Evolutionary conservation across 2,797 vertebrate species (phyloP), one percentile per base, ranked within the genome.

Genomic region (Stomatorhinus walkeri): DNA sequence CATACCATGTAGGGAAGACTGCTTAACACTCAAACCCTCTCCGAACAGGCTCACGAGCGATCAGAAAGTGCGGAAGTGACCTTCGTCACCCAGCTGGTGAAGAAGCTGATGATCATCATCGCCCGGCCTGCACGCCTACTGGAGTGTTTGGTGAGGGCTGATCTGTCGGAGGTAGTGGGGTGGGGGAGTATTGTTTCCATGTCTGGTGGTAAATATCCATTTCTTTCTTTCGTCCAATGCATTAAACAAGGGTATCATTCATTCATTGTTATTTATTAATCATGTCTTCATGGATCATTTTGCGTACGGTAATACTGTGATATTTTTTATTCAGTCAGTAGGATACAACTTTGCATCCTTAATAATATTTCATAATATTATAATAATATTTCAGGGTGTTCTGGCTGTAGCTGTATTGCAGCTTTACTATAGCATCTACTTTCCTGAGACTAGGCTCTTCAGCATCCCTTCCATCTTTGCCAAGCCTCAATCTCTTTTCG

Each of bases 101-200:
- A 94, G 94, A 98, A 97, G 92, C 95, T 99, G 92, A 98, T 99
- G 97, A 98, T 99, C 64, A 91, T 98, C 94, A 98, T 99, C 89
- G 97, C 98, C 3, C 96, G 98, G 4, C 98, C 98, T 0, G 98
- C 98, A 0, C 96, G 98, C 0, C 97, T 99, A 90, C 95, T 99
- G 76, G 98, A 99, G 94, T 99, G 98, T 95, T 93, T 99, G 97
- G 98, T 99, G 93, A 96, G 97, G 76, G 36, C 4, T 3, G 46
- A n/a, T 79, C 72, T 16, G 10, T 79, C 36, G 36, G 36, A 36
- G 54, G 54, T 8, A 19, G 54, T 0, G 52, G 52, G 4, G 68
- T 6, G 68, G 36, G 32, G 14, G 54, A 8, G 19, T 22, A 40
- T 79, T 43, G 72, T 40, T 16, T 79, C 36, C 72, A 43, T 9